Evolutionary conservation across 2,113 vertebrate genomes (phyloP), one percentile per base, ranked within the genome.

Genomic region (Speoplatyrhinus poulsoni): DNA sequence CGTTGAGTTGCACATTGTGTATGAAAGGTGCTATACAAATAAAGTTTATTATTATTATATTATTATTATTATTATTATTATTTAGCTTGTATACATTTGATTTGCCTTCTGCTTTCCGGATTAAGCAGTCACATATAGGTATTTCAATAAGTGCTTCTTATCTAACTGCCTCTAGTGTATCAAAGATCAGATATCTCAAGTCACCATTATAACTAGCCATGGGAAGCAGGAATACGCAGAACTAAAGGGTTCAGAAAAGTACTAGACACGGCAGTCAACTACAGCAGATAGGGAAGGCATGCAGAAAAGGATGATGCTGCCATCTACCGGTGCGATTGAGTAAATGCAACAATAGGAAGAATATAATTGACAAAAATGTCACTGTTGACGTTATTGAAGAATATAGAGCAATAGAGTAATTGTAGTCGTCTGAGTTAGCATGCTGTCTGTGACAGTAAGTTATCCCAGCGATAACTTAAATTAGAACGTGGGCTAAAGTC

Each of bases 291-390:
- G 33, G 11, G 12, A 1, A n/a, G 60, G 54, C 48, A 60, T 33
- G 49, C 50, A 81, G 57, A 47, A 75, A 69, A 67, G 64, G 57
- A 11, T 32, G 78, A 70, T 89, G 86, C 90, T 92, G 84, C 91
- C 88, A 79, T 65, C 92, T 33, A 75, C 84, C 92, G 92, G 85
- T 77, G 52, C 69, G 79, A 46, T 50, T 46, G 36, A 73, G 66
- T 47, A 87, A 54, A 12, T 46, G 48, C 3, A 49, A 49, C 12
- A 49, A 49, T 10, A 49, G 12, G 8, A 49, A 10, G 12, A 10
- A 49, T 49, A 49, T 49, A 2, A 52, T 52, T 9, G 1, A 8
- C 54, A 12, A 6, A 67, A 59, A 62, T 54, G 46, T 15, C 8
- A 54, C 49, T 76, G 17, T 69, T 68, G 54, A 49, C 72, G 60